phyloP scores from a whole-genome alignment of 1,140 invertebrate species.

The Drosophila serrata region DNA sequence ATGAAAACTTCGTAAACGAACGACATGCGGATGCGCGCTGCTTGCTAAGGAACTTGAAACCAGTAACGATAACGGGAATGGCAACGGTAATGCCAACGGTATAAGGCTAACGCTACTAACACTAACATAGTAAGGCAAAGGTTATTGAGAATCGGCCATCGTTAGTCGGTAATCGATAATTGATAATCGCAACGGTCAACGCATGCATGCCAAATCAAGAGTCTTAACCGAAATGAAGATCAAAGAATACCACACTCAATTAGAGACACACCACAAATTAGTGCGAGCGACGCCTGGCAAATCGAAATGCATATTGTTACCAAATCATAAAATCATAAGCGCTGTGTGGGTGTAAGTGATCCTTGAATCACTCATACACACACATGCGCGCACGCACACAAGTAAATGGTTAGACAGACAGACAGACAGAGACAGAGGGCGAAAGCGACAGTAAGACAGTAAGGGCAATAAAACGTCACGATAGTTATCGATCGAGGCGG shows the following conservation, averaged over 20 bases:
- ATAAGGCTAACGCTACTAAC: conserved; percentile 19
- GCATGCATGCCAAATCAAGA: conserved; percentile 45
- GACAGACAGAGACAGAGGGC: conserved; percentile 30
- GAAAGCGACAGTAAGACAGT: conserved; percentile 2
- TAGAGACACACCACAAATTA: conserved; percentile 69
- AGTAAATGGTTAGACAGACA: conserved; percentile 22
- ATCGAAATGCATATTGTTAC: conserved; percentile 35
- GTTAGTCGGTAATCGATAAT: conserved; percentile 5
- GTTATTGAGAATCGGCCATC: conserved; percentile 1
- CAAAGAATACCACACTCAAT: conserved; percentile 51
- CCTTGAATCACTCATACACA: no score
- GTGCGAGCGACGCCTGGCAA: conserved; percentile 52
- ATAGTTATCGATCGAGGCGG: conserved; percentile 35
- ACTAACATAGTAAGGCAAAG: conserved; percentile 23
- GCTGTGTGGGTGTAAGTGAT: not conserved
- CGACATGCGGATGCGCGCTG: conserved; percentile 75
- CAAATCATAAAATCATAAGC: conserved; percentile 31
- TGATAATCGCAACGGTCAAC: conserved; percentile 21
- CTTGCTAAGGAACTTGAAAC: conserved; percentile 62
- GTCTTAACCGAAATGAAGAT: conserved; percentile 23
- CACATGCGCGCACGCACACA: conserved; percentile 2
- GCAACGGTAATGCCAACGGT: conserved; percentile 8
- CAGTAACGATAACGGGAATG: conserved; percentile 25
- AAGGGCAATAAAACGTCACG: conserved; percentile 28
- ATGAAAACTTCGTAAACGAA: conserved; percentile 32